Evolutionary conservation across 2,797 vertebrate species (phyloP), one percentile per base, ranked within the genome.

Genomic region (Calcarius lapponicus): DNA sequence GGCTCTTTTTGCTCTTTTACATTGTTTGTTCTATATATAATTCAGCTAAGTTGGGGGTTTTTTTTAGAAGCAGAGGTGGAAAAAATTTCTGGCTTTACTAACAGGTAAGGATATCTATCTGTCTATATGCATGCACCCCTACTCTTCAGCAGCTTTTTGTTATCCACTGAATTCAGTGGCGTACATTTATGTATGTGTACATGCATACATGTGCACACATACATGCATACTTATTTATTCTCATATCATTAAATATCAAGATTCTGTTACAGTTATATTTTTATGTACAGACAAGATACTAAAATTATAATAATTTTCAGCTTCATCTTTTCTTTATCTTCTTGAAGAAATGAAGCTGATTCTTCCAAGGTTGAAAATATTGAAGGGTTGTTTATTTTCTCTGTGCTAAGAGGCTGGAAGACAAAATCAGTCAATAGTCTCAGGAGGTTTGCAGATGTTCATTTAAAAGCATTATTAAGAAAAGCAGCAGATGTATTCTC

Each of bases 381-480:
- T 31, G 29, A 29, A 32, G 3, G 4, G 8, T 29, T 72, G 29
- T 74, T 90, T 92, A 48, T 54, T 93, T 93, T 75, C 43, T 86
- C 80, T 84, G 19, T 64, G 11, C 72, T 88, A 67, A 84, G 43
- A 92, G 28, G 12, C 8, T 86, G 34, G 64, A 90, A 96, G 64
- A 85, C 31, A 74, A 45, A 91, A 78, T 45, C 48, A 56, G 71
- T 66, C 65, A 93, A 18, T 32, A 83, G 20, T 84, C 38, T 73
- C 78, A 61, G 56, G 53, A 91, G 40, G 15, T 75, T 93, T 95
- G 70, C 88, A 97, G 90, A 90, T 97, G 91, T 95, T 95, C 86
- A 71, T 71, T 89, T 88, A 92, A 87, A 92, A 74, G 3, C 29
- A 36, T 93, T 95, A n/a, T 79, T 87, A 67, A 95, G 80, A 92